Evolutionary conservation across 2,888 invertebrate genomes (phyloP), one percentile per base, ranked within the genome.

Genomic region (Drosophila gaucha): DNA sequence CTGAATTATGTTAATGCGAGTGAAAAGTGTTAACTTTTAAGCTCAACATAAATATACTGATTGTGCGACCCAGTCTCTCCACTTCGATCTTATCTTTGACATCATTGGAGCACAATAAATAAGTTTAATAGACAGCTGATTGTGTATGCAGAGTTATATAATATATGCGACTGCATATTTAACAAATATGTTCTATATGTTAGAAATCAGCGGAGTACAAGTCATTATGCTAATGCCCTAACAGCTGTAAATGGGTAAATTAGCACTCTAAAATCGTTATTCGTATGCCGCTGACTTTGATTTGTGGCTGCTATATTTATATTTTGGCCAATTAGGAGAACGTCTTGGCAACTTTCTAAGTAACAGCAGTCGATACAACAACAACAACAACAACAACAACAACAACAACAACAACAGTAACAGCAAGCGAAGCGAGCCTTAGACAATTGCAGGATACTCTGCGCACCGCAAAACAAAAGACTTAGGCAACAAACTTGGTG

Each of bases 401-500:
- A 12, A 9, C 24, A 38, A 26, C 12, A 14, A 10, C 10, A 38
- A 33, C 41, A 41, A 22, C 22, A 9, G 3, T 28, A 9, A n/a
- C 4, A 8, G 28, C 28, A 3, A 8, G 6, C 28, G 12, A 46
- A 39, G 10, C 52, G 28, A 62, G 24, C n/a, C n/a, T n/a, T n/a
- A n/a, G n/a, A n/a, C n/a, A n/a, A n/a, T n/a, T 35, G 36, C 64
- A 74, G 74, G 72, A 67, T 54, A 51, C 47, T 54, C 31, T 36
- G 50, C 8, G 46, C 20, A 14, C 26, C 30, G 36, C 10, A 5
- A 69, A 62, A 65, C 69, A 74, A 74, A 74, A 74, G 70, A 74
- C 69, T 69, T 51, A 56, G 60, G 55, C 59, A 57, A 62, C 73
- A 69, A 74, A 74, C 74, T 73, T 62, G 72, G 39, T 70, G 57